A percentile compares a stretch with the other conserved stretches of the same genome.
phyloP scores from a whole-genome alignment of 2,113 vertebrate genomes.

The Anser brachyrhynchus region DNA sequence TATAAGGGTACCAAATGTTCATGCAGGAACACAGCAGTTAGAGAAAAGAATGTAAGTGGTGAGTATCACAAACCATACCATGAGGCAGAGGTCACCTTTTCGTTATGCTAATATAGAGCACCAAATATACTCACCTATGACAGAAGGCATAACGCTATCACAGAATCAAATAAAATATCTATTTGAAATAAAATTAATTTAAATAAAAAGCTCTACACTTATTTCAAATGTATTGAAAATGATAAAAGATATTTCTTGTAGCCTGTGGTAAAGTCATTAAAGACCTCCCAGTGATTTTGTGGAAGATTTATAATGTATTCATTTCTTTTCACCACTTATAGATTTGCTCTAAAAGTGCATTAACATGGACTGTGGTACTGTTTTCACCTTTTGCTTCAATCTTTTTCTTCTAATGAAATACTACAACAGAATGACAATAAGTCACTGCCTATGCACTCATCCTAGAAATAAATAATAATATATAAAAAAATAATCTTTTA shows the following conservation, averaged over 20 bases:
- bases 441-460: not conserved
- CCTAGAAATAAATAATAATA: not conserved
- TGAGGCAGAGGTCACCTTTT: not conserved
- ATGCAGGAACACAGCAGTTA: not conserved
- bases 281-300: not conserved
- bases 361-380: not conserved
- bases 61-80: not conserved
- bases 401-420: not conserved
- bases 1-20: not conserved
- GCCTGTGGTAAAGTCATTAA: slow-evolving; percentile 13
- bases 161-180: not conserved
- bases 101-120: not conserved
- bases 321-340: not conserved
- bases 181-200: not conserved
- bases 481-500: not conserved
- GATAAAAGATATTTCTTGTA: not conserved
- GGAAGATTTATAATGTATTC: not conserved
- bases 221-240: not conserved
- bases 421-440: not conserved
- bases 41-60: not conserved
- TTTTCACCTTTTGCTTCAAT: not conserved
- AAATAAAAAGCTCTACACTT: not conserved
- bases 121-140: not conserved
- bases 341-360: not conserved
- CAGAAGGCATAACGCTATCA: not conserved